Evolutionary conservation across 1,140 invertebrate genomes (phyloP), one percentile per base, ranked within the genome.

Genomic region (Drosophila yakuba): DNA sequence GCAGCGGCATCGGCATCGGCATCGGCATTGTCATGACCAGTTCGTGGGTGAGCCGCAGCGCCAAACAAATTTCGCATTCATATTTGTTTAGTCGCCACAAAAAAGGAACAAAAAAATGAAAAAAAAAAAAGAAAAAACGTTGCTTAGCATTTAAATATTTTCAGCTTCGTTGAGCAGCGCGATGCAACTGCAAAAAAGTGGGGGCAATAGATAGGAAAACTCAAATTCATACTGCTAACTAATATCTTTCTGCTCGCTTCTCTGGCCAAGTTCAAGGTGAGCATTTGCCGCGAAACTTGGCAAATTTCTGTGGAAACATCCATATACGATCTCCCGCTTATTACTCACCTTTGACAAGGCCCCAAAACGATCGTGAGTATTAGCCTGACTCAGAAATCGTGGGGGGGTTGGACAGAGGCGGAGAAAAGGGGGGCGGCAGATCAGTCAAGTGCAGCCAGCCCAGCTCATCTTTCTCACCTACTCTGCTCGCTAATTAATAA

Each of bases 171-270:
- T 76, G 69, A 64, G 56, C 74, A 72, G 68, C 64, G 62, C 48
- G 71, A 45, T 83, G 74, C 68, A 84, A 77, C 66, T 77, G 81
- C 62, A 80, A 66, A 69, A 78, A 78, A 51, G 35, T 25, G 57
- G 41, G 43, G 50, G 55, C 20, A 41, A 39, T 50, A 51, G 66
- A 48, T 72, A 62, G 58, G 51, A 56, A 64, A 74, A 74, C 50
- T 74, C 51, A 74, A 74, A 74, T 50, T 64, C 23, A 66, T 66
- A 66, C 48, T 28, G 47, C 45, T 72, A 48, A n/a, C 25, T 56
- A 6, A 23, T 14, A 35, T 47, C 15, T 44, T 25, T 45, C 44
- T 48, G 45, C 45, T 14, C 45, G 20, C 20, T 48, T 54, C 23
- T 48, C 17, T 48, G 64, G 62, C 62, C 73, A 76, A 76, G 74